A percentile compares a stretch with the other conserved stretches of the same genome.
Evolutionary conservation across 2,797 vertebrate genomes (phyloP).

Genomic region (Dicrostonyx torquatus): DNA sequence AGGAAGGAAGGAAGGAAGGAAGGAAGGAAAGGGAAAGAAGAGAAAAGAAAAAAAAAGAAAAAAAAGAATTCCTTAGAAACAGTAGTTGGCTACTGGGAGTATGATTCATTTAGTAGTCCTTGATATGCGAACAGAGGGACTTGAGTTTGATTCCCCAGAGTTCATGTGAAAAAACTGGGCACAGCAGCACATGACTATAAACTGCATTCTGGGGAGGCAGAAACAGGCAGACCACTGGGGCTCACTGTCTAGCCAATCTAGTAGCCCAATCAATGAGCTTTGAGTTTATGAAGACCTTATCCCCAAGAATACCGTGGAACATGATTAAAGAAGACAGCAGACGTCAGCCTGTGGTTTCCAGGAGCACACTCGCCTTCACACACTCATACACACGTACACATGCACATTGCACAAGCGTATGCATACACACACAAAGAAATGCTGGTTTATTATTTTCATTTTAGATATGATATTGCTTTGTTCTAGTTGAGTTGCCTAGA

Average conservation of each 20-base stretch:
- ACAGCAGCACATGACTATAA: not conserved
- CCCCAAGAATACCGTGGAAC: not conserved
- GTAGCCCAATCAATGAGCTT: not conserved
- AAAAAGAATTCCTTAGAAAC: not conserved
- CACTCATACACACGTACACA: not conserved
- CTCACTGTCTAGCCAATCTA: not conserved
- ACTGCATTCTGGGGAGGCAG: not conserved
- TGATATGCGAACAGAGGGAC: not conserved
- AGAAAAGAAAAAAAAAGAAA: accelerated
- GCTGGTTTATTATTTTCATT: not conserved
- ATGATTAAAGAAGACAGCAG: not conserved
- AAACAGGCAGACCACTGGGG: no score
- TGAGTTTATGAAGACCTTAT: not conserved
- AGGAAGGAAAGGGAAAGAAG: accelerated
- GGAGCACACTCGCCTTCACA: not conserved
- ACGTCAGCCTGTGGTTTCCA: not conserved
- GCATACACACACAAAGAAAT: not conserved
- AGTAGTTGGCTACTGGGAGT: not conserved
- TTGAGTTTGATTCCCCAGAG: not conserved
- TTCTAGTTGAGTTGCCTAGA: not conserved
- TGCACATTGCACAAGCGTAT: not conserved
- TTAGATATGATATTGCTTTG: not conserved
- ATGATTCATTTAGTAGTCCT: not conserved
- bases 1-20: accelerated
- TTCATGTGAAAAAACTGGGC: not conserved